Evolutionary conservation across 2,888 invertebrate species (phyloP).

Genomic region (Sphaeridia pumilis): DNA sequence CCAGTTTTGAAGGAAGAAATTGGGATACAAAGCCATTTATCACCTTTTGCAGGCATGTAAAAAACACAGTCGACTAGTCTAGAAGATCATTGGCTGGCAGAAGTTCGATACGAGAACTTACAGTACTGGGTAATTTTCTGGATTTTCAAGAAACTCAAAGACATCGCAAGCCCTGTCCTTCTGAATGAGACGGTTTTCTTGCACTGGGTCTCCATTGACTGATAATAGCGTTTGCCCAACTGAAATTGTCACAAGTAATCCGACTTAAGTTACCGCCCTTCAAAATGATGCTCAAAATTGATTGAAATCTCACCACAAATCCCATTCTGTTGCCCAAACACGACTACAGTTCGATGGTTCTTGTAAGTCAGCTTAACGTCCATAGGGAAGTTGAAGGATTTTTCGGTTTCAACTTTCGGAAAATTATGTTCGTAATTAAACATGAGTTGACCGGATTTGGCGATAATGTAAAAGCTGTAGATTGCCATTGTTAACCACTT

Average conservation of each 20-base stretch:
- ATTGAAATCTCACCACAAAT: conserved; percentile 61
- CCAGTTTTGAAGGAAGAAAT: too few species aligned
- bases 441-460: conserved; percentile 95
- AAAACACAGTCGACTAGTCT: too few species aligned
- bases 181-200: conserved; percentile 39
- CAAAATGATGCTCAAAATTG: too few species aligned
- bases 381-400: conserved; percentile 78
- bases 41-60: too few species aligned
- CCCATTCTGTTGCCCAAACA: conserved; percentile 91
- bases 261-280: too few species aligned
- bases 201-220: conserved; percentile 69
- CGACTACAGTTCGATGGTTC: conserved; percentile 85
- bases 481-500: too few species aligned
- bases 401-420: conserved; percentile 79
- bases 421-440: conserved; percentile 89
- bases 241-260: too few species aligned
- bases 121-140: conserved; percentile 75
- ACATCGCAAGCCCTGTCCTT: conserved; percentile 78
- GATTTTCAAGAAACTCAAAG: conserved; percentile 62
- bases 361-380: conserved; percentile 78
- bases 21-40: too few species aligned
- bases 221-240: conserved; percentile 82
- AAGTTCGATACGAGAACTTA: too few species aligned
- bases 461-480: conserved; percentile 91
- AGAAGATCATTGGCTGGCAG: too few species aligned